Evolutionary conservation across 1,140 invertebrate genomes (phyloP).

Genomic region (Sweltsa coloradensis): DNA sequence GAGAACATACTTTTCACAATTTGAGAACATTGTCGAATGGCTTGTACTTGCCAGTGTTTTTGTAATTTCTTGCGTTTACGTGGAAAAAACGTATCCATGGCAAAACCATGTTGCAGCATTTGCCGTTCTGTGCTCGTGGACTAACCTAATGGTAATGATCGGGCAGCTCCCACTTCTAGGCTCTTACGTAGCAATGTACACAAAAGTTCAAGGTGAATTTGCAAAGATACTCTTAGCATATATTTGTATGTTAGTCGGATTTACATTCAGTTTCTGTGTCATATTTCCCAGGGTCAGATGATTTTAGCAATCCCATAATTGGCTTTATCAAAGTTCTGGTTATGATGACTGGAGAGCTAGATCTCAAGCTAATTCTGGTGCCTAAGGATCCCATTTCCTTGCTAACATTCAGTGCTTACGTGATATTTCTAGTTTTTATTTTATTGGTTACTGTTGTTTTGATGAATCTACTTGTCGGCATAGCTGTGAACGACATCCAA

Average conservation of each 20-base stretch:
- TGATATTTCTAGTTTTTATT: slow-evolving; percentile 59
- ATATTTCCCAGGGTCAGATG: slow-evolving; percentile 67
- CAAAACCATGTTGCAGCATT: slow-evolving; percentile 73
- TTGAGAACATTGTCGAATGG: slow-evolving; percentile 76
- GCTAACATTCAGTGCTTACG: slow-evolving; percentile 53
- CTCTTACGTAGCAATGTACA: slow-evolving; percentile 78
- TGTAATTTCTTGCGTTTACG: slow-evolving; percentile 64
- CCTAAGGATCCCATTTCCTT: slow-evolving; percentile 45
- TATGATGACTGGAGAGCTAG: slow-evolving; percentile 82
- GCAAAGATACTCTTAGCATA: slow-evolving; percentile 72
- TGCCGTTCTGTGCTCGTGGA: slow-evolving; percentile 72
- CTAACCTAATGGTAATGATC: slow-evolving; percentile 73
- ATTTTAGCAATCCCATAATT: slow-evolving; percentile 64
- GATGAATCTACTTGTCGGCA: slow-evolving; percentile 69
- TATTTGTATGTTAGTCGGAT: slow-evolving; percentile 69
- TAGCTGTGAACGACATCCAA: slow-evolving; percentile 69
- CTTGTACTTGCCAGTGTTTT: slow-evolving; percentile 71
- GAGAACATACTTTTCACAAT: slow-evolving; percentile 63
- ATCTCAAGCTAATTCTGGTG: slow-evolving; percentile 47
- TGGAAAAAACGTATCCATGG: slow-evolving; percentile 62
- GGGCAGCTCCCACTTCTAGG: slow-evolving; percentile 74
- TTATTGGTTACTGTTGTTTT: slow-evolving; percentile 67
- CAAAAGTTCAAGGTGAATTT: slow-evolving; percentile 71
- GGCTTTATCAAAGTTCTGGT: slow-evolving; percentile 70
- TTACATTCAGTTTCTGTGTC: slow-evolving; percentile 75